Percentiles rank a stretch among this genome's conserved stretches.
Conservation (phyloP, 1,140 invertebrate genomes). For the Zaprionus capensis region DNA sequence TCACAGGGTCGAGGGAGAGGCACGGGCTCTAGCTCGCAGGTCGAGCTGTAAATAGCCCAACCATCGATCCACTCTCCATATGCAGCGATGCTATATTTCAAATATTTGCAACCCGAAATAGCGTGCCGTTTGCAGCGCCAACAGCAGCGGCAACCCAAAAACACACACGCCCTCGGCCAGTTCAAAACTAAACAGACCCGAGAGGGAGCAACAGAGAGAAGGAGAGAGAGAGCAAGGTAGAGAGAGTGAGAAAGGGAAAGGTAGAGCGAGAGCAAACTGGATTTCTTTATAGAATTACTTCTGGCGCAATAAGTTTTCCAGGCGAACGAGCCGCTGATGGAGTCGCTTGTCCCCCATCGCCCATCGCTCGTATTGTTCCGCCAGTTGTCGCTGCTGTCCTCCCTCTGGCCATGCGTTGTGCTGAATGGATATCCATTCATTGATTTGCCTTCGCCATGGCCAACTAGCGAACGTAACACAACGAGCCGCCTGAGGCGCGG, state of each 20-base stretch:
- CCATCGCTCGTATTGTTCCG: constrained; percentile 7
- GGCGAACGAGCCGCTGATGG: constrained; percentile 73
- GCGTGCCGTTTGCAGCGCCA: constrained; percentile 47
- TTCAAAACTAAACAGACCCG: constrained; percentile 22
- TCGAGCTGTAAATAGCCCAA: constrained; percentile 69
- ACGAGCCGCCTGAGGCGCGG: constrained; percentile 19
- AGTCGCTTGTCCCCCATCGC: constrained; percentile 39
- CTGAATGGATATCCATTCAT: constrained; percentile 61
- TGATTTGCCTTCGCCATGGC: constrained; percentile 68
- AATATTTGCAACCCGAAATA: constrained; percentile 71
- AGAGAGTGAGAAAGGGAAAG: constrained; percentile 4
- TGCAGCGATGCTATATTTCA: constrained; percentile 41
- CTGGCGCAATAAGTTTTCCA: constrained; percentile 81
- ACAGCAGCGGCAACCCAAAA: constrained; percentile 29
- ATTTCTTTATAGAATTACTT: constrained; percentile 83
- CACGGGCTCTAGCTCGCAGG: constrained; percentile 53
- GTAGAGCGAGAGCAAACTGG: constrained; percentile 40
- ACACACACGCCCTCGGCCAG: constrained; percentile 30
- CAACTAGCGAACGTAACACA: constrained; percentile 39
- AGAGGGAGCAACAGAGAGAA: neutral
- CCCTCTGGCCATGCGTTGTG: constrained; percentile 33
- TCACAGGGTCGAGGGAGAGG: neutral
- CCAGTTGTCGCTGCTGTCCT: constrained; percentile 5
- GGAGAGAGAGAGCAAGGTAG: neutral
- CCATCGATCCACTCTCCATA: constrained; percentile 65